Conservation (phyloP, 2,797 vertebrate species). For the Bradypodion ventrale region DNA sequence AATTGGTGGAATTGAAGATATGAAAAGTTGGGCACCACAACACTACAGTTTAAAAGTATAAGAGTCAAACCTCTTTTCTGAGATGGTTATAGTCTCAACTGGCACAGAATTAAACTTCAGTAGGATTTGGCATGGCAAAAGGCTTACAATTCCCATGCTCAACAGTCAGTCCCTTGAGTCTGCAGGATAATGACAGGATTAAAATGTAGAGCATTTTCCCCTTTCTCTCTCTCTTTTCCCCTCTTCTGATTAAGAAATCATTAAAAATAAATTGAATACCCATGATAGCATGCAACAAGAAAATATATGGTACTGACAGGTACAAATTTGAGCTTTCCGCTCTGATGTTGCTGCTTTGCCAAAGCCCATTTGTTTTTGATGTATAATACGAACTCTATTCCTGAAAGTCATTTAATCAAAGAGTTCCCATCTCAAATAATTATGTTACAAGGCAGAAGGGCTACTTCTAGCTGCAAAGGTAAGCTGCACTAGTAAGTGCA, state of each 20-base stretch:
- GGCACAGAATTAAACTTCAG: not conserved
- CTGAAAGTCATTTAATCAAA: fast-evolving
- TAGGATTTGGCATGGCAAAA: not conserved
- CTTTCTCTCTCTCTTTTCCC: constrained; percentile 7
- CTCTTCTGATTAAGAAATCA: constrained; percentile 11
- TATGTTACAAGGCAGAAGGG: fast-evolving
- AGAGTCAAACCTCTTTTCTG: not conserved
- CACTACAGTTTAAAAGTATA: not conserved
- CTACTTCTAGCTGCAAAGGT: not conserved
- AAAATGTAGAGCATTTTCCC: constrained; percentile 16
- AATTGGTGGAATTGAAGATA: too few species aligned
- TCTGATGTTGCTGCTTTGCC: not conserved
- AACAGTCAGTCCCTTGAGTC: not conserved
- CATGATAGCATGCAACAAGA: not conserved
- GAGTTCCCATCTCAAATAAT: not conserved
- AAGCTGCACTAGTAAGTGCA: too few species aligned
- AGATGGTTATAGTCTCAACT: not conserved
- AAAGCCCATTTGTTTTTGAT: fast-evolving
- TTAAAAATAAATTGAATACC: constrained; percentile 4
- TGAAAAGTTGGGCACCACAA: too few species aligned
- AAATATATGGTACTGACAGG: not conserved
- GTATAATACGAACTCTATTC: fast-evolving
- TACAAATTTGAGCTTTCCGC: not conserved
- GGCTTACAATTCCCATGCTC: not conserved
- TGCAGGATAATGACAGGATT: not conserved